Evolutionary conservation across 2,888 invertebrate species (phyloP).

Genomic region (Sericinus montela): DNA sequence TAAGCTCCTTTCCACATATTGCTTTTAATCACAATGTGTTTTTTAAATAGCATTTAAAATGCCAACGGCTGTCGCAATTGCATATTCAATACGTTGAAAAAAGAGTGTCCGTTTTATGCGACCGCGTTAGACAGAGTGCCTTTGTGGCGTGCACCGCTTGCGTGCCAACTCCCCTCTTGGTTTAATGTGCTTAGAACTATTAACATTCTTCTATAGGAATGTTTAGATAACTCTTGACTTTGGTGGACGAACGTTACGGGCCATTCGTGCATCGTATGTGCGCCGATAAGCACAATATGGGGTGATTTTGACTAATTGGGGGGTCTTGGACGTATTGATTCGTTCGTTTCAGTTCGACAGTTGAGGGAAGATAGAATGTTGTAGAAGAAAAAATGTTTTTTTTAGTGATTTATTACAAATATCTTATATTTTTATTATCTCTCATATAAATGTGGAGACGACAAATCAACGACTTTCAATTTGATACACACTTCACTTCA

Average conservation of each 20-base stretch:
- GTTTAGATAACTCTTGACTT: conserved; percentile 60
- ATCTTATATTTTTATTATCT: too few relatives aligned
- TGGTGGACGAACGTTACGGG: conserved; percentile 26
- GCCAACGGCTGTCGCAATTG: not conserved
- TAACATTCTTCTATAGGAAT: conserved; percentile 74
- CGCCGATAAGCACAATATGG: conserved; percentile 23
- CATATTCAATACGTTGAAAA: conserved; percentile 4
- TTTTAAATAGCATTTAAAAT: not conserved
- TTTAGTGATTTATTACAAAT: too few relatives aligned
- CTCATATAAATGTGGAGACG: too few relatives aligned
- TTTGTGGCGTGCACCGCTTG: conserved; percentile 53
- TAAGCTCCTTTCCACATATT: not conserved
- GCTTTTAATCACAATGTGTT: not conserved
- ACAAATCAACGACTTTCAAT: conserved; percentile 18
- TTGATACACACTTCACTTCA: conserved; percentile 15
- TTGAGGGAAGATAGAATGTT: not conserved
- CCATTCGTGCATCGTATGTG: conserved; percentile 26
- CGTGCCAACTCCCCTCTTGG: conserved; percentile 51
- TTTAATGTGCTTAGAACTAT: conserved; percentile 65
- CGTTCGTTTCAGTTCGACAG: conserved; percentile 14
- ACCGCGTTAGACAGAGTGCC: not conserved
- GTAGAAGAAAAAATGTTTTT: not conserved
- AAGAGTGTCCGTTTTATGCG: not conserved
- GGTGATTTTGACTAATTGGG: conserved; percentile 26
- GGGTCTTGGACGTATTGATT: conserved; percentile 22